Base-by-base conservation (phyloP, 2,888 invertebrate species). In the Phyllotreta cruciferae region DNA sequence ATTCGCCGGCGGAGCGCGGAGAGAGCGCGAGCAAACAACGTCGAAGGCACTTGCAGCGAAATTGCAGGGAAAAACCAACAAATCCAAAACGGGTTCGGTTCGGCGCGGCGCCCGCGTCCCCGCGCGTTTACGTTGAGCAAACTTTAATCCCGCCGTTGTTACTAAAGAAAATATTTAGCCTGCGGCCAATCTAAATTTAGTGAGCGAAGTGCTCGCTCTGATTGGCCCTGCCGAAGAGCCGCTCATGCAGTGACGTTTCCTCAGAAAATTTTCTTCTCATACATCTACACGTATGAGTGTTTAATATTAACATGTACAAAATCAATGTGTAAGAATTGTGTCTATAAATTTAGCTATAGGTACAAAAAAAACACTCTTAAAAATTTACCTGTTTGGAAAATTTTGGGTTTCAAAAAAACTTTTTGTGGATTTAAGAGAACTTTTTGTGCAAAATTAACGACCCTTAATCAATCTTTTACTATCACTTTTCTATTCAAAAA, bases 141-240 rank as follows among this genome's bases (percentile, higher is more conserved):
- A 81, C 81, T 80, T 80, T 80, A 80, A 81, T 81, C 80, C 79
- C 79, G 75, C 73, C 74, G 75, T 78, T 79, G 80, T 80, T 81
- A 80, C 79, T 74, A 81, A 82, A 80, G 81, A 83, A 81, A 83
- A 83, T 83, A 83, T 83, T 83, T 82, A 80, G 81, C 81, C 81
- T 75, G 75, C 72, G 80, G 81, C 78, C 81, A 82, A 82, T 82
- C 82, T 82, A 83, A 83, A 82, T 82, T 82, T 79, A 75, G 75
- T 73, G 75, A 75, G 66, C 74, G 71, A 77, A 79, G 78, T 79
- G 78, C 74, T 66, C 65, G 70, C 75, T 74, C 78, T 79, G 79
- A 80, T 80, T 80, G 79, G 79, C 72, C 72, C 75, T 76, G 77
- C 76, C 76, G 77, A 76, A 75, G 75, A 76, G 72, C 69, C 72